Base-by-base conservation (phyloP, 2,797 vertebrate species). In the Lepidocolaptes lacrymiger region DNA sequence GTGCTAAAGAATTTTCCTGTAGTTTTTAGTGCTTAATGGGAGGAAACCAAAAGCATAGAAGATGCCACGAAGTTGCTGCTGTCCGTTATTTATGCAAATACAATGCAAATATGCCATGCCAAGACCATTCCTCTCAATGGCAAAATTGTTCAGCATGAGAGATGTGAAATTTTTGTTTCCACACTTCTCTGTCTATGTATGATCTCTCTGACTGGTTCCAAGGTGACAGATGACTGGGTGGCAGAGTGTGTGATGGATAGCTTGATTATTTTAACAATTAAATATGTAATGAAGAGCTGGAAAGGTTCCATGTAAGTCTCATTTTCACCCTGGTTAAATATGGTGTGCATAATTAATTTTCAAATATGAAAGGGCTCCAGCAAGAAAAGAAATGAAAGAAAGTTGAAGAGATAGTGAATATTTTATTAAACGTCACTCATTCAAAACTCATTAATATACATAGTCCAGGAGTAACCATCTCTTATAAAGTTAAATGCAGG, bases 231-330 rank as follows among this genome's bases (percentile, higher is more conserved):
- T 2, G 62, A 97, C 95, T 93, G 92, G 93, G 95, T 94, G 96
- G 95, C 79, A 95, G 91, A 86, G 83, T 44, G 30, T 81, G 61
- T 97, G 96, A 97, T 95, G 82, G 92, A 97, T 97, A 96, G 71
- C 96, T 97, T 97, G 97, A 97, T 97, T 97, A 97, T 96, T 97
- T 96, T 97, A 97, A 97, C 96, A 97, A 97, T 97, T 97, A 97
- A 97, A 96, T 97, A 97, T 94, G 95, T 97, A 97, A 97, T 96
- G 96, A 97, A 97, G 91, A 91, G 79, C 93, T 97, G 97, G 96
- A 97, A 96, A 95, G 92, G 89, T 96, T 97, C 97, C 96, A 95
- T 83, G 86, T 87, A 96, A 95, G 95, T 96, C 97, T 96, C 95
- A 97, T 97, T 97, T 97, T 96, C 95, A 89, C 72, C 95, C 87